Evolutionary conservation across 1,140 invertebrate species (phyloP), one percentile per base, ranked within the genome.

Genomic region (Elysia chlorotica): DNA sequence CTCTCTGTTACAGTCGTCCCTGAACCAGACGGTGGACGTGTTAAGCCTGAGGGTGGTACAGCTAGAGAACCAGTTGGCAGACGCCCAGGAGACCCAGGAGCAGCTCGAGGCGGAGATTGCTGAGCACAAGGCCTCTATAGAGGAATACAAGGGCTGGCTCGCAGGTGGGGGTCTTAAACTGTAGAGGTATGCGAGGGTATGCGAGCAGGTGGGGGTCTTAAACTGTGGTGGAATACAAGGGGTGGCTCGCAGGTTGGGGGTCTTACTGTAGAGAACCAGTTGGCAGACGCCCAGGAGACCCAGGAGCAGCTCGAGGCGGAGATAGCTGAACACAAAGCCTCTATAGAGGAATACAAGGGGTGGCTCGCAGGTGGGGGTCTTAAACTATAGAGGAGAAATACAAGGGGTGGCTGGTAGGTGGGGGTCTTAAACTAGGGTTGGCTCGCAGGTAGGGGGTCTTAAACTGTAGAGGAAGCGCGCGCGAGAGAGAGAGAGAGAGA

Each of bases 21-120:
- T 84, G 72, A 82, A 84, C 66, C 70, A 79, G 70, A 84, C 82
- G 10, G 78, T 84, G 21, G 82, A 84, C 28, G 76, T 71, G 2
- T 54, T 84, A 68, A 81, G 80, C 65, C 48, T 76, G 63, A 73
- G 82, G 0, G 71, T 84, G 38, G 71, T 84, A 23, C 76, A 84
- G 56, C 68, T 82, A 35, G 82, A 84, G 68, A 80, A 82, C 70
- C 68, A 73, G 10, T 73, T 82, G 33, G 78, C 77, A 53, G 81
- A 82, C 30, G 76, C 71, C 19, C 80, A 82, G 59, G 81, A 82
- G 67, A 37, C 69, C 10, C 74, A 78, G 36, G 82, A 84, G 25
- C 71, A 61, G 10, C 73, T 80, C 36, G 80, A 82, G 69, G 76
- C 74, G 2, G 78, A 78, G 19, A 75, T 75, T 38, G 57, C 62